A percentile compares a stretch with the other conserved stretches of the same genome.
These are phyloP conservation scores for Tubulanus polymorphus DNA, from an alignment of 2,888 invertebrate genomes.

Conservation along the genomic window DNA sequence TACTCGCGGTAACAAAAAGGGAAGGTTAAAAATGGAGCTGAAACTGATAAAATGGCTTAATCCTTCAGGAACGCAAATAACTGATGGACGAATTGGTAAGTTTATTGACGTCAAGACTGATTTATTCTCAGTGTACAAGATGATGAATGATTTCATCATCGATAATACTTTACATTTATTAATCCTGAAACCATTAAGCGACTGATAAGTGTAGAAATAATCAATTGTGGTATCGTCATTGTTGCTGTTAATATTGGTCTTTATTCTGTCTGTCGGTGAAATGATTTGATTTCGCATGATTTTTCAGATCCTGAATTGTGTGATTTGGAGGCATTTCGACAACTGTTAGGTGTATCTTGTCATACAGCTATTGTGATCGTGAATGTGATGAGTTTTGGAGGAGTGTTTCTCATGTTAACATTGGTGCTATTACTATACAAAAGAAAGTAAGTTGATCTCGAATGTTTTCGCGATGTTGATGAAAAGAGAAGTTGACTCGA, in stretches of 20 bases:
- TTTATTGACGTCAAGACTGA: neutral
- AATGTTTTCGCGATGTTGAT: too few species aligned
- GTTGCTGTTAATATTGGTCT: too few species aligned
- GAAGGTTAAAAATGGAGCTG: constrained; percentile 44
- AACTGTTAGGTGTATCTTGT: constrained; percentile 67
- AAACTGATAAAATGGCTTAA: constrained; percentile 67
- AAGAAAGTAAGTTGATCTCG: constrained; percentile 59
- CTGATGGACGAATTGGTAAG: constrained; percentile 60
- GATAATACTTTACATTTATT: too few species aligned
- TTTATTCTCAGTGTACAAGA: too few species aligned
- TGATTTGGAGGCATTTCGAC: constrained; percentile 66
- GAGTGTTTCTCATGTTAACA: constrained; percentile 60
- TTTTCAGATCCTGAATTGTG: constrained; percentile 60
- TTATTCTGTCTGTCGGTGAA: too few species aligned
- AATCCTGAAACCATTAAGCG: too few species aligned
- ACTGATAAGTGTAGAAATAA: too few species aligned
- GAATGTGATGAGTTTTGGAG: constrained; percentile 62
- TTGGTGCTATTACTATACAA: constrained; percentile 65
- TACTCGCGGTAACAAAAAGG: constrained; percentile 42
- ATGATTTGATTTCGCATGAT: constrained; percentile 28
- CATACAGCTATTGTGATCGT: constrained; percentile 68
- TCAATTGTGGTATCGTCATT: neutral
- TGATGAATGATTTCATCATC: too few species aligned
- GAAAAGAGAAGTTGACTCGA: too few species aligned
- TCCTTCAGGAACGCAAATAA: constrained; percentile 60